Evolutionary conservation across 2,797 vertebrate species (phyloP).

Genomic region (Tiaroga cobitis): DNA sequence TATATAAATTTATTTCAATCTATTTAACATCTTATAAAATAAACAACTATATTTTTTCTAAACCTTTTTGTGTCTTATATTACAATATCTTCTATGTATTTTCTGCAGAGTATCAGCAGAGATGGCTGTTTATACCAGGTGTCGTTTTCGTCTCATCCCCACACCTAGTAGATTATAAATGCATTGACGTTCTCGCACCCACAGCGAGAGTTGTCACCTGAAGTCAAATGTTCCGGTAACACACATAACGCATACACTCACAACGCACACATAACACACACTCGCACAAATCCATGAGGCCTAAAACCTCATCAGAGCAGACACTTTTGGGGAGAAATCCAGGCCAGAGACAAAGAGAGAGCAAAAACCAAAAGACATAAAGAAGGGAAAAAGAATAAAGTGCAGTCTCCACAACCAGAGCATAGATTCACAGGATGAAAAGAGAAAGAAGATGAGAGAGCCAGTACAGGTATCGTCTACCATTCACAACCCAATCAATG

Average conservation of each 20-base stretch:
- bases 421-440: slow-evolving; percentile 49
- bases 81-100: slow-evolving; percentile 76
- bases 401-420: slow-evolving; percentile 37
- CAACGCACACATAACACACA: slow-evolving; percentile 22
- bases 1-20: slow-evolving; percentile 72
- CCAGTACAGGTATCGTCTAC: slow-evolving; percentile 29
- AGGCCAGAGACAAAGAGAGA: slow-evolving; percentile 30
- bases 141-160: slow-evolving; percentile 55
- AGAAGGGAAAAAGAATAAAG: slow-evolving; percentile 43
- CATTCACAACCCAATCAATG: slow-evolving; percentile 64
- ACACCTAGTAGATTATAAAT: slow-evolving; percentile 64
- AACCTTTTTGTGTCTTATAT: slow-evolving; percentile 76
- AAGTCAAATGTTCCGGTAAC: slow-evolving; percentile 63
- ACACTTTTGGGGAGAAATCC: slow-evolving; percentile 28
- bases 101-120: slow-evolving; percentile 77
- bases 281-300: not conserved
- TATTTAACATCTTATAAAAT: slow-evolving; percentile 81
- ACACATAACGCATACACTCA: slow-evolving; percentile 51
- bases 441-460: slow-evolving; percentile 48
- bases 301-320: slow-evolving; percentile 35
- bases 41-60: slow-evolving; percentile 77
- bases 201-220: slow-evolving; percentile 54
- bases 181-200: slow-evolving; percentile 55
- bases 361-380: not conserved
- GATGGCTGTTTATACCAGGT: slow-evolving; percentile 69